Conservation (phyloP, 2,797 vertebrate species). For the Mycteria americana region DNA sequence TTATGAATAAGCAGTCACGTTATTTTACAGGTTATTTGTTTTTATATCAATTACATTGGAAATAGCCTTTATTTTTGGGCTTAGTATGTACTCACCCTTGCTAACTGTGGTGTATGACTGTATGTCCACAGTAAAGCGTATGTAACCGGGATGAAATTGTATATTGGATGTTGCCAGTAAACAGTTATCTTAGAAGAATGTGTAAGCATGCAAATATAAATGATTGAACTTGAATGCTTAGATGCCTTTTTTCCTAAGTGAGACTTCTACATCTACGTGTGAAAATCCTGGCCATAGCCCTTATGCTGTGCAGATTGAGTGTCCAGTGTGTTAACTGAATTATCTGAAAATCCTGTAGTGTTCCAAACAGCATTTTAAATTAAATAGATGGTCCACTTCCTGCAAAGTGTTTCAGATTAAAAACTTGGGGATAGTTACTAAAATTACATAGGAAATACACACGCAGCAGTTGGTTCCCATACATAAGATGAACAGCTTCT, state of each 20-base stretch:
- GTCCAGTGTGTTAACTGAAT: neutral
- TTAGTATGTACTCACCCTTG: neutral
- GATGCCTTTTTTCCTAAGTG: neutral
- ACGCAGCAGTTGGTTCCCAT: conserved; percentile 28
- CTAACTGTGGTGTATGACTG: neutral
- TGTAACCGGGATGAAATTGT: neutral
- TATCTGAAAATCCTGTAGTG: neutral
- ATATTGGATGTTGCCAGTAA: neutral
- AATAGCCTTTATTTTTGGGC: neutral
- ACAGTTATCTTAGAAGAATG: neutral
- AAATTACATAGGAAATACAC: conserved; percentile 33
- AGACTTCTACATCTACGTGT: neutral
- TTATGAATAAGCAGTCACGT: conserved; percentile 51
- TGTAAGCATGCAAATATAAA: neutral
- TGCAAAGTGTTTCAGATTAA: conserved; percentile 52
- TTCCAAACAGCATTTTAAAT: conserved; percentile 13
- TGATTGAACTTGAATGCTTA: neutral
- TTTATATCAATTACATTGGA: conserved; percentile 2
- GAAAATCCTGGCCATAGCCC: neutral
- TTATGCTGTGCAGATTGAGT: neutral
- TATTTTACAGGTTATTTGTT: conserved; percentile 55
- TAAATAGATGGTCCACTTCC: conserved; percentile 20
- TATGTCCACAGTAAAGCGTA: rapidly evolving
- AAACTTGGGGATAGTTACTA: neutral
- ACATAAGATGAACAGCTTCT: conserved; percentile 16